Percentiles rank a stretch among this genome's conserved stretches.
phyloP scores from a whole-genome alignment of 2,797 vertebrate species.

The Amniataba percoides region DNA sequence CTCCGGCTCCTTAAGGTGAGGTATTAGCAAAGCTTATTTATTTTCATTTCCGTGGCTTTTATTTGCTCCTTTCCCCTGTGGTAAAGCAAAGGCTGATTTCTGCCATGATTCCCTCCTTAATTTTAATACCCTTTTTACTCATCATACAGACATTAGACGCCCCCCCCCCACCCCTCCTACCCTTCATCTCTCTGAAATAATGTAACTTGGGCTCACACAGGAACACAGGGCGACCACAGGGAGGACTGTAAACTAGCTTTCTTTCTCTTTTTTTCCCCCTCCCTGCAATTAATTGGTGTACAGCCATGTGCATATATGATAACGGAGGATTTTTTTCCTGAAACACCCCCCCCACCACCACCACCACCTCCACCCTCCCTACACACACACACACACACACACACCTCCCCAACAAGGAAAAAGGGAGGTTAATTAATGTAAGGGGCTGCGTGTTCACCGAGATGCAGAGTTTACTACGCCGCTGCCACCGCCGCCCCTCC shows the following conservation, averaged over 20 bases:
- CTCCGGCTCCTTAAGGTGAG: slow-evolving; percentile 96
- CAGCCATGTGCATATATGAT: slow-evolving; percentile 94
- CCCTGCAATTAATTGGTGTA: slow-evolving; percentile 96
- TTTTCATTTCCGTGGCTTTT: slow-evolving; percentile 98
- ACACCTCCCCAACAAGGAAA: slow-evolving; percentile 89
- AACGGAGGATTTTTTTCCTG: slow-evolving; percentile 78
- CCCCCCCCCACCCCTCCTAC: slow-evolving; percentile 73
- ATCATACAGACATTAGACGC: slow-evolving; percentile 97
- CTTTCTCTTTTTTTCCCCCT: slow-evolving; percentile 82
- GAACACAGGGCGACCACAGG: slow-evolving; percentile 91
- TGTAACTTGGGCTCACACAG: slow-evolving; percentile 87
- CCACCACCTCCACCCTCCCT: background rate
- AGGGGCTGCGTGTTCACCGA: slow-evolving; percentile 92
- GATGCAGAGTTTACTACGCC: slow-evolving; percentile 95
- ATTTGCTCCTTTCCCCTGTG: slow-evolving; percentile 95
- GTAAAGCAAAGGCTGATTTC: slow-evolving; percentile 93
- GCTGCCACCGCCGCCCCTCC: slow-evolving; percentile 73
- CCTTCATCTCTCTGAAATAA: slow-evolving; percentile 90
- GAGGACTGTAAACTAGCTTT: slow-evolving; percentile 93
- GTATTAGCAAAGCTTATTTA: slow-evolving; percentile 93
- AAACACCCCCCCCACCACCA: slow-evolving; percentile 13
- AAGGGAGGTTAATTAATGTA: slow-evolving; percentile 99
- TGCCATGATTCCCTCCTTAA: slow-evolving; percentile 98
- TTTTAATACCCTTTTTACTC: slow-evolving; percentile 98
- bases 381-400: slow-evolving; percentile 33